Evolutionary conservation across 2,797 vertebrate genomes (phyloP), one percentile per base, ranked within the genome.

Genomic region (Micromesistius poutassou): DNA sequence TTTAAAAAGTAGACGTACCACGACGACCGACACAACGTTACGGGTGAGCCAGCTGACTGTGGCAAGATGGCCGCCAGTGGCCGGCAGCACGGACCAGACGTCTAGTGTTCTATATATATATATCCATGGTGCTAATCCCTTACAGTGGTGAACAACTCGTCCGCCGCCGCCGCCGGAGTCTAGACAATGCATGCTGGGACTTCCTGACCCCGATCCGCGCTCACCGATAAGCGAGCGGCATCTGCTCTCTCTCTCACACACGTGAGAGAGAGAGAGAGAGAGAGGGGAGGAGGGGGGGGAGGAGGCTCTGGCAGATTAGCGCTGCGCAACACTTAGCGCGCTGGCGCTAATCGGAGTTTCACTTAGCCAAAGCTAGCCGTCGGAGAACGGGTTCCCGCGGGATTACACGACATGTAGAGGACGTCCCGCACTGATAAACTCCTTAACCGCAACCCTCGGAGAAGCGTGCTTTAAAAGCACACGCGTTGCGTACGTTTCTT

Each of bases 261-360:
- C n/a, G n/a, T n/a, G n/a, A n/a, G n/a, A n/a, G n/a, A n/a, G n/a
- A n/a, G 6, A 25, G 55, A 25, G 55, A 7, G 55, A 7, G n/a
- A n/a, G 22, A n/a, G 55, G 8, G 22, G 22, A 1, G 22, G 50
- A 6, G n/a, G 22, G 5, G 55, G 2, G 22, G n/a, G 6, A 2
- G n/a, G 79, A 84, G 38, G 87, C 82, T 88, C 86, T 84, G 86
- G 82, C 78, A 85, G 90, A 91, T 92, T 93, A 89, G 86, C 80
- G 82, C 77, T 79, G 55, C 77, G 76, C 77, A 70, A 81, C 79
- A 84, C 82, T 89, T 86, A 82, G 55, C 78, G 79, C 79, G 46
- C 78, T 82, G 76, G 80, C 84, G 76, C 80, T 90, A 90, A 91
- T 91, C 89, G 77, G 36, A 88, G 82, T 87, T 88, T 89, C 87